These are phyloP conservation scores for Psilanteris sp. DNA, from an alignment of 1,140 invertebrate species.

Conservation along the genomic window DNA sequence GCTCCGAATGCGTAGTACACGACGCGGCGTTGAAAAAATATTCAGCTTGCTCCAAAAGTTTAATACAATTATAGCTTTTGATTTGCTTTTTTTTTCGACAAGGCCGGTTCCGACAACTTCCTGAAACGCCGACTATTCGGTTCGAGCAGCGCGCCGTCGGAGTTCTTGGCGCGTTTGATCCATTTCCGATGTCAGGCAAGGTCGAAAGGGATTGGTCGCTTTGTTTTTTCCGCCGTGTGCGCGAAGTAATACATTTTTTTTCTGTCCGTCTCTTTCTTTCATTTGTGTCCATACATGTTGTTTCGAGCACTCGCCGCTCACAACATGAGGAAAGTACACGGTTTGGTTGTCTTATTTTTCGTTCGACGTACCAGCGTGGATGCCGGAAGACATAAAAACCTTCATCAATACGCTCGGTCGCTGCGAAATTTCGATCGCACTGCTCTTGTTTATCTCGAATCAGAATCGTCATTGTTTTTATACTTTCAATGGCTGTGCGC, in stretches of 20 bases:
- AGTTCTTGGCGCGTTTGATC: conserved; percentile 61
- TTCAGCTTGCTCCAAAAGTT: not conserved
- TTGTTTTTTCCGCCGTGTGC: conserved; percentile 12
- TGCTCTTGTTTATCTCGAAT: conserved; percentile 35
- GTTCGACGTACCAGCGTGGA: conserved; percentile 24
- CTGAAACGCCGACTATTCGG: conserved; percentile 61
- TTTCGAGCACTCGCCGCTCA: conserved; percentile 30
- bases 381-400: conserved; percentile 57
- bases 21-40: no score
- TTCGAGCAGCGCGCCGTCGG: conserved; percentile 17
- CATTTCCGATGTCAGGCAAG: conserved; percentile 71
- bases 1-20: no score
- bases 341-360: conserved; percentile 46
- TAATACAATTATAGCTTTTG: not conserved
- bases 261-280: conserved; percentile 33
- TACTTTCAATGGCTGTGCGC: conserved; percentile 21
- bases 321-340: conserved; percentile 25
- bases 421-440: conserved; percentile 32
- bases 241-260: conserved; percentile 13
- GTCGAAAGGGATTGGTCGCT: conserved; percentile 72
- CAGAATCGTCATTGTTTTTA: conserved; percentile 41
- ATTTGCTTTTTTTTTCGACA: conserved; percentile 44
- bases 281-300: conserved; percentile 28
- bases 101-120: conserved; percentile 69
- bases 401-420: conserved; percentile 38